These are phyloP conservation scores for Metacarcinus magister DNA, from an alignment of 2,888 invertebrate genomes.

Conservation along the genomic window DNA sequence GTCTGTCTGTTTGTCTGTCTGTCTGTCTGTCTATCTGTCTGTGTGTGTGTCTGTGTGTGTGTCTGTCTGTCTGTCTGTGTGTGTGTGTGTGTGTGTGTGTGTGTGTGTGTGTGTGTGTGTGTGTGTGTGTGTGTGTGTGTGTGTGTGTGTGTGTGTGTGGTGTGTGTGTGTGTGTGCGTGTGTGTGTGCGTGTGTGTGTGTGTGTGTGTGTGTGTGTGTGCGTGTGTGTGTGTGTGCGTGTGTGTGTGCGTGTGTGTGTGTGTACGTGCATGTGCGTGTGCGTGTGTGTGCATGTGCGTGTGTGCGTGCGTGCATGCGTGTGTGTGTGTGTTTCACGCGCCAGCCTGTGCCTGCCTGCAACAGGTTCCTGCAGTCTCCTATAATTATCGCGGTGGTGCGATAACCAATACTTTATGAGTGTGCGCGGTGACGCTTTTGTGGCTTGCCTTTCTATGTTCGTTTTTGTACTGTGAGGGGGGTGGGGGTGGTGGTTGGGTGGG, in stretches of 20 bases:
- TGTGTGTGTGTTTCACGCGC: not conserved
- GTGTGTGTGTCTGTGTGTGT: too few species aligned
- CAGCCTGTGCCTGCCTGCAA: not conserved
- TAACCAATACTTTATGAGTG: conserved; percentile 12
- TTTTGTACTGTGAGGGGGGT: not conserved
- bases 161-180: not conserved
- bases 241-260: not conserved
- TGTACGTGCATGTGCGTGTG: not conserved
- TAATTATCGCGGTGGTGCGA: not conserved
- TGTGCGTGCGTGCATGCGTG: not conserved
- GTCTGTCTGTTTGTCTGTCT: not conserved
- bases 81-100: too few species aligned
- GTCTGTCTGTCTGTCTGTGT: not conserved
- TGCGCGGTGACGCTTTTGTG: not conserved
- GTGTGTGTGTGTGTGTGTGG: not conserved
- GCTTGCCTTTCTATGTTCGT: not conserved
- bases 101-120: too few species aligned
- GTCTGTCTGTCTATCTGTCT: too few species aligned
- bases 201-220: conserved; percentile 1
- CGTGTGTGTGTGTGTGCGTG: not conserved
- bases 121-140: not conserved
- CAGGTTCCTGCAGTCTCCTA: not conserved
- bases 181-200: not conserved
- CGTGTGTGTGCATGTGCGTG: not conserved
- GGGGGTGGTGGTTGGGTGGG: too few species aligned